phyloP scores from a whole-genome alignment of 2,797 vertebrate species.

The Limnodromus scolopaceus region DNA sequence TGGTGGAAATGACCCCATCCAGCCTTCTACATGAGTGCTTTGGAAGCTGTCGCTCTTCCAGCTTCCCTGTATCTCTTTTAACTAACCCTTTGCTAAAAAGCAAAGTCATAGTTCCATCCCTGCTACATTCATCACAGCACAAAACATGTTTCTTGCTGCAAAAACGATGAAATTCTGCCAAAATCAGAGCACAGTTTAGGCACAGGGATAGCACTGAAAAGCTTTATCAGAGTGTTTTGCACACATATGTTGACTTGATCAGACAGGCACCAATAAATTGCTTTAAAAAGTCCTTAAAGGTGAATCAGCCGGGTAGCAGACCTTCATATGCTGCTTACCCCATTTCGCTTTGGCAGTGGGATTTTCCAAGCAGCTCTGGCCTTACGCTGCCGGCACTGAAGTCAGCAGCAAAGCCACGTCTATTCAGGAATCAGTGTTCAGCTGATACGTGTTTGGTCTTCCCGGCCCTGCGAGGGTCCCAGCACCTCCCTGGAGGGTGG shows the following conservation, averaged over 20 bases:
- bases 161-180: background rate
- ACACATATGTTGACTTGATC: rapidly evolving
- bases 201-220: background rate
- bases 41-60: background rate
- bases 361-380: background rate
- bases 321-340: background rate
- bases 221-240: background rate
- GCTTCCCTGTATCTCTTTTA: background rate
- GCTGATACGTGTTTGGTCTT: background rate
- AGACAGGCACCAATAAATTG: background rate
- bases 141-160: background rate
- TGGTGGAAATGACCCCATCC: background rate
- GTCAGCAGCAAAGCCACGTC: background rate
- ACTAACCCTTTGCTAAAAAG: background rate
- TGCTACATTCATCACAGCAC: background rate
- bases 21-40: background rate
- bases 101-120: background rate
- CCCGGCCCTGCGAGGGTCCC: background rate
- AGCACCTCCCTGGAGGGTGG: background rate
- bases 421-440: background rate
- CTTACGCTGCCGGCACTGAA: background rate
- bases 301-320: background rate
- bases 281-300: background rate
- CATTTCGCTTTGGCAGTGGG: background rate
- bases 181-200: background rate